Percentiles rank a stretch among this genome's conserved stretches.
Evolutionary conservation across 1,140 invertebrate species (phyloP).

Genomic region (Druon quercuslanigerum): DNA sequence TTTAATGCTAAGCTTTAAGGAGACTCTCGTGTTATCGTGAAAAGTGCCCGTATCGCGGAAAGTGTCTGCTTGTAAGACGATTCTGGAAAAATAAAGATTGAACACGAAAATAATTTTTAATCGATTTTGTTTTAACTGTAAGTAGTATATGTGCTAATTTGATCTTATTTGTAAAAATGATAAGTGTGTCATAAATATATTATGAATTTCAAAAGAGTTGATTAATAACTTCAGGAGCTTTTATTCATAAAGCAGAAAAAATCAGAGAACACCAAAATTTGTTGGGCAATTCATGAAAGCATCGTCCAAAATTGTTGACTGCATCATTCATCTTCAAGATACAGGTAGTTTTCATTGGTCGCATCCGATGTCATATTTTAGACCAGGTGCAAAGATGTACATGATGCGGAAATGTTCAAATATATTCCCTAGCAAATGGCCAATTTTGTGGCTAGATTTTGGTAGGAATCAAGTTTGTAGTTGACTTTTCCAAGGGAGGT

Average conservation of each 20-base stretch:
- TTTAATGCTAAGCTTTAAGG: constrained; percentile 34
- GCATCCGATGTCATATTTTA: not conserved
- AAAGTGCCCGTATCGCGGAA: constrained; percentile 41
- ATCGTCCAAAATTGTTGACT: not conserved
- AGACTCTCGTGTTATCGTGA: constrained; percentile 15
- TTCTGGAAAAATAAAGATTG: not conserved
- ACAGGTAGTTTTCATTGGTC: constrained; percentile 4
- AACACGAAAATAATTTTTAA: no score
- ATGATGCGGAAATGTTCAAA: not conserved
- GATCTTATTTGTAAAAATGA: no score
- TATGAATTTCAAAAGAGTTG: not conserved
- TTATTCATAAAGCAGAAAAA: not conserved
- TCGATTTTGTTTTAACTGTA: no score
- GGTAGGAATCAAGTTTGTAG: not conserved
- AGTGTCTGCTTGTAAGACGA: constrained; percentile 34
- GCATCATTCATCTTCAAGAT: constrained; percentile 1
- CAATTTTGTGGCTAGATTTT: not conserved
- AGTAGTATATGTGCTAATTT: no score
- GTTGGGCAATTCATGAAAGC: not conserved
- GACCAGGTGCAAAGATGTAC: constrained; percentile 9
- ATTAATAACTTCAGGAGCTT: not conserved
- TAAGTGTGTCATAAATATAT: not conserved
- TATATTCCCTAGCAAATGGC: not conserved
- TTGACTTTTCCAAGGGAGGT: not conserved
- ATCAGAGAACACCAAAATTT: not conserved